Conservation (phyloP, 1,140 invertebrate genomes). For the Tachypleus tridentatus region DNA sequence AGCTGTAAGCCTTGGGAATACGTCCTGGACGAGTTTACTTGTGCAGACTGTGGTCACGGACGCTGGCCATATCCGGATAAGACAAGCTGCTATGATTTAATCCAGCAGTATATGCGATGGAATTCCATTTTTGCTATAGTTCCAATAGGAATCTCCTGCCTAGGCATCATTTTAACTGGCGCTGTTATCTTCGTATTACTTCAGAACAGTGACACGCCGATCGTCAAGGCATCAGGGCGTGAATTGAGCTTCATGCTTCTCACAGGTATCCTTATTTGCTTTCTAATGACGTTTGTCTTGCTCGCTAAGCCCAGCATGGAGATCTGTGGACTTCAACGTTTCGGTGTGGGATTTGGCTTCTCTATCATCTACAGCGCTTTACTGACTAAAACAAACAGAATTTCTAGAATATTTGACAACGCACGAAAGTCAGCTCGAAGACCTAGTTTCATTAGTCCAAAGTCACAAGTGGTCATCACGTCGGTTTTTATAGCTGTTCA, state of each 20-base stretch:
- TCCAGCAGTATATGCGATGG: conserved; percentile 46
- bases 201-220: conserved; percentile 31
- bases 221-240: conserved; percentile 44
- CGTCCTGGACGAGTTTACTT: conserved; percentile 44
- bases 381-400: conserved; percentile 50
- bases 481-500: conserved; percentile 46
- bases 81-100: conserved; percentile 33
- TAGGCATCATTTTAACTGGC: conserved; percentile 42
- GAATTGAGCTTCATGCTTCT: conserved; percentile 48
- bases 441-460: conserved; percentile 58
- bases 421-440: conserved; percentile 50
- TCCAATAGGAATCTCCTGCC: conserved; percentile 39
- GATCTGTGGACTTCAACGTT: conserved; percentile 42
- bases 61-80: conserved; percentile 37
- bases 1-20: conserved; percentile 45
- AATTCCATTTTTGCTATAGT: conserved; percentile 42
- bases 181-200: conserved; percentile 38
- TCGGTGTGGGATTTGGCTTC: conserved; percentile 48
- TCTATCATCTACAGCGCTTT: conserved; percentile 48
- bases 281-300: conserved; percentile 39
- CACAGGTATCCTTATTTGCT: conserved; percentile 38
- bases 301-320: conserved; percentile 37
- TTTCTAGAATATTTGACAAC: conserved; percentile 47
- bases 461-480: conserved; percentile 57
- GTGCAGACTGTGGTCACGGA: conserved; percentile 41